phyloP scores from a whole-genome alignment of 2,888 invertebrate genomes.

The Serripes groenlandicus region DNA sequence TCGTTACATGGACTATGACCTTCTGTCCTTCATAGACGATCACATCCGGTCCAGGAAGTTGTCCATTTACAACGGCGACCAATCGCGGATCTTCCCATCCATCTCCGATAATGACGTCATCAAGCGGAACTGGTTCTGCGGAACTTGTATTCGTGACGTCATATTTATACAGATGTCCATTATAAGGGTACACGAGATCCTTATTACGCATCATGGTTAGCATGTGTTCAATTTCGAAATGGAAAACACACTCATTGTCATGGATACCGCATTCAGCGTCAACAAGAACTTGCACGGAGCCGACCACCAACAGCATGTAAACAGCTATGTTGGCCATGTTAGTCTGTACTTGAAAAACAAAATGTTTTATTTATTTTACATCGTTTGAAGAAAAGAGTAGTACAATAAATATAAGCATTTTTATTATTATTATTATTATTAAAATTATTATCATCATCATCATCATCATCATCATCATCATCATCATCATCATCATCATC shows the following conservation, averaged over 20 bases:
- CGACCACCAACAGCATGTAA: not conserved
- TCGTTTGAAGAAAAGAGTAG: no score
- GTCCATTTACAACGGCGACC: constrained; percentile 78
- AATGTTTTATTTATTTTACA: no score
- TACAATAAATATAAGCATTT: no score
- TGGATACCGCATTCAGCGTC: not conserved
- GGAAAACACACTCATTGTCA: not conserved
- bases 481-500: no score
- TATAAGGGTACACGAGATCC: constrained; percentile 62
- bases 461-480: no score
- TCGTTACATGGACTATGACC: constrained; percentile 76
- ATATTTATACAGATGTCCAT: constrained; percentile 72
- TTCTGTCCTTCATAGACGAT: constrained; percentile 80
- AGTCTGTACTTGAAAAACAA: no score
- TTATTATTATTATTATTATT: no score
- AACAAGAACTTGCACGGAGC: not conserved
- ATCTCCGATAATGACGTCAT: constrained; percentile 79
- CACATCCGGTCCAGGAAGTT: constrained; percentile 79
- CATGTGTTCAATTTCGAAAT: constrained; percentile 61
- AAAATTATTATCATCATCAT: no score
- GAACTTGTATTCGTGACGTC: constrained; percentile 65
- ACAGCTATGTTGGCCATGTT: not conserved
- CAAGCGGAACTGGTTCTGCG: constrained; percentile 56
- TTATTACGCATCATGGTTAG: constrained; percentile 75
- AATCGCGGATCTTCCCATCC: constrained; percentile 71